These are phyloP conservation scores for Artibeus jamaicensis DNA, from an alignment of 2,797 vertebrate species.

Conservation along the genomic window DNA sequence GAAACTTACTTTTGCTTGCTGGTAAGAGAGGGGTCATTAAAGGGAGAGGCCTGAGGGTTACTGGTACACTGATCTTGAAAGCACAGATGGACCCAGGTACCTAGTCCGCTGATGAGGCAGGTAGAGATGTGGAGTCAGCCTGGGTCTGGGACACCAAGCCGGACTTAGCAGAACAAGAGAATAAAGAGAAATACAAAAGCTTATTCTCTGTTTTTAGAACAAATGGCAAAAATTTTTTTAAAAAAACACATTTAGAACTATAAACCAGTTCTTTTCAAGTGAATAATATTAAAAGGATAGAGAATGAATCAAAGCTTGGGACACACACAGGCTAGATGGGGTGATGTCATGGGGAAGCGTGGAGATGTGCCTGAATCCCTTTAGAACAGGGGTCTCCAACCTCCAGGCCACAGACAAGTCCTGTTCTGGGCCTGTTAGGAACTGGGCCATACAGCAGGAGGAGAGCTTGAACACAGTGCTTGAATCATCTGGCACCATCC, in stretches of 20 bases:
- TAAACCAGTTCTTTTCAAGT: not conserved
- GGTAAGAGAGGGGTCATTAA: not conserved
- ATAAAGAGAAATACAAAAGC: not conserved
- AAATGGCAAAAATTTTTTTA: not conserved
- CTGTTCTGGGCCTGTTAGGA: no score
- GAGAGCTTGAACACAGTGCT: no score
- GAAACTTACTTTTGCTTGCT: not conserved
- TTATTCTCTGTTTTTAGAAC: not conserved
- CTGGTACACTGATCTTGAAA: not conserved
- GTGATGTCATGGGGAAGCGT: not conserved
- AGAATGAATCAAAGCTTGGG: not conserved
- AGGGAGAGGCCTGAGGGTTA: not conserved
- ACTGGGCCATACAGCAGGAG: no score
- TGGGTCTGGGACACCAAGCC: not conserved
- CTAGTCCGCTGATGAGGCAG: not conserved
- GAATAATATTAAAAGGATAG: not conserved
- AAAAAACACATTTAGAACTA: not conserved
- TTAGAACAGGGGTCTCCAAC: no score
- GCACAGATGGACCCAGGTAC: not conserved
- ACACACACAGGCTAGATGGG: not conserved
- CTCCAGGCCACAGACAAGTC: no score
- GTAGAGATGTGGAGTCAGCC: not conserved
- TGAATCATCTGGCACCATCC: no score
- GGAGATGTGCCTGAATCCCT: not conserved
- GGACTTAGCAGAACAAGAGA: not conserved